Evolutionary conservation across 2,888 invertebrate species (phyloP).

Genomic region (Netelia fuscicornis): DNA sequence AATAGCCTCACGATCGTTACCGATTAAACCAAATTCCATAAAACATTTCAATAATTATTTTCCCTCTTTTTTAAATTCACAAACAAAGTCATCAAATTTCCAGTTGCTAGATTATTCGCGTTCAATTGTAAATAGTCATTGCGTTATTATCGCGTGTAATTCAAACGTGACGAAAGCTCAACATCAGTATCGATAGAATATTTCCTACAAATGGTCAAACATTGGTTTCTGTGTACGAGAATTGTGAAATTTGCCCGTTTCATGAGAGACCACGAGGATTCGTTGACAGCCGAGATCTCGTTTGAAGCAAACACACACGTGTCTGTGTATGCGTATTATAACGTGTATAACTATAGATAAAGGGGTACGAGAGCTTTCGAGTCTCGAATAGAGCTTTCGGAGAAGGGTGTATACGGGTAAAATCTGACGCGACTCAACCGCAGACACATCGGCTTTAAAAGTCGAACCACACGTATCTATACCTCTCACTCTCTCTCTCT

Average conservation of each 20-base stretch:
- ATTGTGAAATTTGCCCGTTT: slow-evolving; percentile 19
- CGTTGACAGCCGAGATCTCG: slow-evolving; percentile 18
- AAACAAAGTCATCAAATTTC: too few species aligned
- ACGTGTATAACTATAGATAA: background rate
- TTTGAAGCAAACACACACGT: background rate
- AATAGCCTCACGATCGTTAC: too few species aligned
- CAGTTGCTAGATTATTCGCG: too few species aligned
- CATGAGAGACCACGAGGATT: slow-evolving; percentile 5
- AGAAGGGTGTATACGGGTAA: slow-evolving; percentile 33
- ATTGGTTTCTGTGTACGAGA: too few species aligned
- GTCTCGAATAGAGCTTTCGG: slow-evolving; percentile 43
- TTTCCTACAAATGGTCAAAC: too few species aligned
- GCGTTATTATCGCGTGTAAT: too few species aligned
- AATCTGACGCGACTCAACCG: slow-evolving; percentile 58
- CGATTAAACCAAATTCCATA: too few species aligned
- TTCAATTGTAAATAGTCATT: too few species aligned
- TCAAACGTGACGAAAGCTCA: too few species aligned
- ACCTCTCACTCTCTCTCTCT: slow-evolving; percentile 29
- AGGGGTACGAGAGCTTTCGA: slow-evolving; percentile 18
- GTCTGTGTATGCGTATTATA: background rate
- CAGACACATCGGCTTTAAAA: slow-evolving; percentile 62
- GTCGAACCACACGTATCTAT: slow-evolving; percentile 43
- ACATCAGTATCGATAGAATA: too few species aligned
- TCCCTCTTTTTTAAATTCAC: too few species aligned
- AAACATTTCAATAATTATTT: too few species aligned